Evolutionary conservation across 1,140 invertebrate genomes (phyloP), one percentile per base, ranked within the genome.

Genomic region (Drosophila lini): DNA sequence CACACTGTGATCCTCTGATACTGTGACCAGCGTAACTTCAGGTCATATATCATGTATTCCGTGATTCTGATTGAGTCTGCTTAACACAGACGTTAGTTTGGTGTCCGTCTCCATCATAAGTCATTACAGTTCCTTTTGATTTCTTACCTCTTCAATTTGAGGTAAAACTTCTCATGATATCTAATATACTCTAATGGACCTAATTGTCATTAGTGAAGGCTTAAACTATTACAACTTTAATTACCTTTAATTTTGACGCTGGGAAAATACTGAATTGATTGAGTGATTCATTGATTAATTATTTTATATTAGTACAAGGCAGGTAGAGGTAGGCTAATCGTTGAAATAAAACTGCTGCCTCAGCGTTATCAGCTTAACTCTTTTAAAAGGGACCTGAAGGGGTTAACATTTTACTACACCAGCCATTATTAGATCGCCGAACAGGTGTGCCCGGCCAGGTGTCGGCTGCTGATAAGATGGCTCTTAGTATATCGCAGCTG

Each of bases 391-490:
- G 52, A 40, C 38, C 10, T 63, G 53, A 71, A 58, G 67, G 70
- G 78, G 61, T 70, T 78, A 81, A 86, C 44, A 73, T 53, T 86
- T 79, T 79, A 83, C 45, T 69, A 69, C 77, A 62, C 44, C 10
- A 19, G 16, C 13, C 50, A 40, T 63, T 63, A 71, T 76, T 85
- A 85, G 77, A 61, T 36, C 44, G 16, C 13, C 36, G 41, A 88
- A 74, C 83, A 86, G 83, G 83, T 86, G 83, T 82, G 52, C 68
- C 68, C 19, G 45, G 71, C 64, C 83, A 86, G 83, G 83, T 86
- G 83, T 83, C 52, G 59, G 57, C 73, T 48, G 62, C 42, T 45
- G 83, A 86, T 88, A 86, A 80, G 67, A 44, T 19, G 8, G 28
- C 32, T 59, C 52, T 78, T 76, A 48, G 42, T 65, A 44, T 47